phyloP scores from a whole-genome alignment of 2,888 invertebrate species.

The Athalia cordata region DNA sequence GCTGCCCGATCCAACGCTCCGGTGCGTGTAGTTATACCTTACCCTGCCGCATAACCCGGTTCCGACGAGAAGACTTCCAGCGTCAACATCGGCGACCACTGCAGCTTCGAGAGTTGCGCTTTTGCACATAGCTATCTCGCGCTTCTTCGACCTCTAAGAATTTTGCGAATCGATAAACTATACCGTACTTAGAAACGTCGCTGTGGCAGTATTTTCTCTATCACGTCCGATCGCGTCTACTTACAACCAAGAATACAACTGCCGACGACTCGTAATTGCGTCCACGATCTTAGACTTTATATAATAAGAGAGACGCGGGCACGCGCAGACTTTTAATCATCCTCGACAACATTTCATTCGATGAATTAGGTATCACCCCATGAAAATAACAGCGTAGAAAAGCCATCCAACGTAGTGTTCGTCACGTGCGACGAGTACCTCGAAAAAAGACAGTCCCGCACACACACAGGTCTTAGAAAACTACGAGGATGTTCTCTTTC shows the following conservation, averaged over 20 bases:
- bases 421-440: too few species aligned
- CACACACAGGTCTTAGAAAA: too few species aligned
- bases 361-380: too few species aligned
- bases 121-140: neutral
- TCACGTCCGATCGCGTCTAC: neutral
- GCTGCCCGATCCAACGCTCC: constrained; percentile 52
- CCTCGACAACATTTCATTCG: too few species aligned
- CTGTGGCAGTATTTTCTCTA: neutral
- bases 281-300: too few species aligned
- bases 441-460: too few species aligned
- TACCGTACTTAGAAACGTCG: constrained; percentile 10
- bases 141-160: neutral
- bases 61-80: constrained; percentile 39
- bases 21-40: constrained; percentile 13
- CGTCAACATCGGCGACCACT: neutral
- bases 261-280: too few species aligned
- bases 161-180: constrained; percentile 38
- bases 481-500: too few species aligned
- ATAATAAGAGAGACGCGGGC: too few species aligned
- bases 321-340: too few species aligned
- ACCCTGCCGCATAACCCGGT: constrained; percentile 54
- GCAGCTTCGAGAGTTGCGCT: neutral
- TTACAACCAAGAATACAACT: neutral
- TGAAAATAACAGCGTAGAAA: too few species aligned
- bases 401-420: too few species aligned